phyloP scores from a whole-genome alignment of 1,140 invertebrate species.

The Drosophila melanica region DNA sequence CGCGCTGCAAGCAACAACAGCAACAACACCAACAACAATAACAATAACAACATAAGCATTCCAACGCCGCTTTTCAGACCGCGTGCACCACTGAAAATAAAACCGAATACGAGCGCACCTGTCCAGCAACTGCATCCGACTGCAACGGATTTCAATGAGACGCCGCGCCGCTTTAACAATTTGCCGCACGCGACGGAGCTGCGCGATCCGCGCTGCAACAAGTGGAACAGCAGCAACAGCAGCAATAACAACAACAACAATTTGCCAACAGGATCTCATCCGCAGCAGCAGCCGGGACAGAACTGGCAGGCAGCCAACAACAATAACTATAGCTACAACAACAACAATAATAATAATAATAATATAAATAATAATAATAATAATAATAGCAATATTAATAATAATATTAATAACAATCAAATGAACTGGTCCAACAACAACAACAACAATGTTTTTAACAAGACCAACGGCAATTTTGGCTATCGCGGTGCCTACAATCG shows the following conservation, averaged over 20 bases:
- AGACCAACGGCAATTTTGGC: background rate
- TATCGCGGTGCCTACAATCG: background rate
- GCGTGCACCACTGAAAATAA: background rate
- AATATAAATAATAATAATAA: background rate
- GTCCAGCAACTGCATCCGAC: background rate
- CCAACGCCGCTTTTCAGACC: background rate
- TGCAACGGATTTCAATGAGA: constrained; percentile 1
- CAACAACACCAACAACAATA: too few species aligned
- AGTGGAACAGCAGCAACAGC: constrained; percentile 4
- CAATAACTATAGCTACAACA: background rate
- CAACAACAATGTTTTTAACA: constrained; percentile 2
- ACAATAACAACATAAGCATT: background rate
- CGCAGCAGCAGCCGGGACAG: too few species aligned
- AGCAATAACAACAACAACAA: background rate
- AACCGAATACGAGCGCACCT: background rate
- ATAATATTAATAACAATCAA: background rate
- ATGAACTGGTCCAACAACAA: constrained; percentile 2
- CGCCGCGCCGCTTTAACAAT: background rate
- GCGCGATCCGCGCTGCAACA: constrained; percentile 28
- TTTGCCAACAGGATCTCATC: background rate
- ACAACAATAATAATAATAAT: background rate
- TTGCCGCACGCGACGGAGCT: background rate
- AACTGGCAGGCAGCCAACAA: constrained; percentile 20
- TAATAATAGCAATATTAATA: background rate
- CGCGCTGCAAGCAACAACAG: background rate